Base-by-base conservation (phyloP, 2,797 vertebrate genomes). In the Acanthurus leucopareius region DNA sequence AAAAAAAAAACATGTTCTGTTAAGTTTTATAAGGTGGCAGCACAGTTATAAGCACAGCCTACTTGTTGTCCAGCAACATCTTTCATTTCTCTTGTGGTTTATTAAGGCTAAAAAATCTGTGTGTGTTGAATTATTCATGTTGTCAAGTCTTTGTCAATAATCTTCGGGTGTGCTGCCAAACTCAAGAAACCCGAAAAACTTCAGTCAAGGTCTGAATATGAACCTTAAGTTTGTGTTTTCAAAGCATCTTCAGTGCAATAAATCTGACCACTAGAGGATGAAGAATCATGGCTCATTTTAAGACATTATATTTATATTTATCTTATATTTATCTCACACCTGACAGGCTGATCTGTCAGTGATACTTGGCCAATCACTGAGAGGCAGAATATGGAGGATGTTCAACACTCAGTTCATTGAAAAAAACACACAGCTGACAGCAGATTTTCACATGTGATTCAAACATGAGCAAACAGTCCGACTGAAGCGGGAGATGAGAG, bases 1-100 rank as follows among this genome's bases (percentile, higher is more conserved):
- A 49, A 8, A 44, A 17, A 9, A 49, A 8, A 44, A 32, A 40
- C 52, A 15, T 42, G 25, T 68, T 63, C 52, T 48, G 16, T 56
- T 45, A 19, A 22, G 14, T 14, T 56, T 47, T 59, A 40, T 42
- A 13, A 48, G 65, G 67, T 66, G 42, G 81, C 63, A 79, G 70
- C 63, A 51, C 42, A 76, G 28, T 64, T 57, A 76, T 73, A 77
- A 73, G 72, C 62, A 59, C 5, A 49, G 47, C 51, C 38, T 63
- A 22, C 51, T 51, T 57, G 25, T 53, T 48, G 2, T n/a, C 44
- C 66, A 20, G 48, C 10, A 8, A 20, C 6, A 3, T 35, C 7
- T 25, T 3, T 56, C 16, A 11, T 47, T 45, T 63, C 8, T 14
- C 15, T 42, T 40, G 40, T 8, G 35, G 35, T 44, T 8, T 42